These are phyloP conservation scores for Mormyrus iriodes DNA, from an alignment of 2,113 vertebrate genomes.

Conservation along the genomic window DNA sequence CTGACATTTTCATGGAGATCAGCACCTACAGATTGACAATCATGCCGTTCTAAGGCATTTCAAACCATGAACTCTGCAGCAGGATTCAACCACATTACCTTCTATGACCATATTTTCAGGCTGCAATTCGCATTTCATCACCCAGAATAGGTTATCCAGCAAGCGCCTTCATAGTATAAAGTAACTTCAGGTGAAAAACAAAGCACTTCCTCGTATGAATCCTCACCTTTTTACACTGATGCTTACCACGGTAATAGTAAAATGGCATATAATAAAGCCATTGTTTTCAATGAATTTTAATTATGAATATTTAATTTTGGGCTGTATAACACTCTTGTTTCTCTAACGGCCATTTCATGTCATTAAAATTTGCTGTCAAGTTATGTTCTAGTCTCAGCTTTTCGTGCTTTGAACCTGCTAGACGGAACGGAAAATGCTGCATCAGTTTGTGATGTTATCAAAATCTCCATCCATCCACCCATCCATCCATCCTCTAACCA, in stretches of 20 bases:
- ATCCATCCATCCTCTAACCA: not conserved
- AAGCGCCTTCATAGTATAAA: not conserved
- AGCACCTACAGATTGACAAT: not conserved
- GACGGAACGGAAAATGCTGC: not conserved
- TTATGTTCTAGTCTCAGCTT: not conserved
- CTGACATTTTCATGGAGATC: not conserved
- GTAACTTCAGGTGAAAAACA: not conserved
- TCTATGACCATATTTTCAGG: not conserved
- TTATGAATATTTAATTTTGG: not conserved
- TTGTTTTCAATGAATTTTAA: not conserved
- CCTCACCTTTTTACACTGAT: not conserved
- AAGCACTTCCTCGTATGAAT: not conserved
- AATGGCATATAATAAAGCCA: not conserved
- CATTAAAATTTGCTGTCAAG: not conserved
- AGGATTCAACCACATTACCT: not conserved
- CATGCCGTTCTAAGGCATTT: not conserved
- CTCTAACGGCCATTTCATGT: not conserved
- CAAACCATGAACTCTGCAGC: not conserved
- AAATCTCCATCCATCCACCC: not conserved
- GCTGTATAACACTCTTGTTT: not conserved
- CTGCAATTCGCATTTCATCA: not conserved
- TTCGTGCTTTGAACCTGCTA: not conserved
- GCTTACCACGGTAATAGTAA: not conserved
- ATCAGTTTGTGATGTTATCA: not conserved
- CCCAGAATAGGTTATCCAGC: not conserved